Evolutionary conservation across 2,888 invertebrate species (phyloP), one percentile per base, ranked within the genome.

Genomic region (Tortrix viridana): DNA sequence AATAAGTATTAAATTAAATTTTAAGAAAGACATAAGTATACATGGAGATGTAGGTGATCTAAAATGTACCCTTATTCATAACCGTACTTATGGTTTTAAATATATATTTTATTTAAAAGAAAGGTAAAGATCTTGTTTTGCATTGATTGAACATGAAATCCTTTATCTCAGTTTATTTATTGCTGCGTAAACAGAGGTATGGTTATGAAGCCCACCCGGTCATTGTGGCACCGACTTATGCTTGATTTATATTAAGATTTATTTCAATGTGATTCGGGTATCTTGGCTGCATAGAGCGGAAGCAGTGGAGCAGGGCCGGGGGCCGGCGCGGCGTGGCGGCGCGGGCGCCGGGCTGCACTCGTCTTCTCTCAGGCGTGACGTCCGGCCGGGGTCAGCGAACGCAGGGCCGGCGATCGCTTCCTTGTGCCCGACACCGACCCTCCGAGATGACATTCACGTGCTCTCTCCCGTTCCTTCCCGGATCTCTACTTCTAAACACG

Each of bases 361-460:
- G 85, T 82, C 85, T 88, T 83, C 86, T 83, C 81, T 89, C 82
- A 86, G 85, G 82, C 90, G 87, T 89, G 86, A 86, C 86, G 86
- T 84, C 76, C 74, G 88, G 84, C 83, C 84, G 89, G 86, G 89
- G 89, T 90, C 90, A 86, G 81, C 84, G 90, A 83, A 85, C 90
- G 86, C 82, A 84, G 84, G 84, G 84, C 85, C 79, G 74, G 67
- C 76, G 82, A 80, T 82, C 81, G 71, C 88, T 88, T 87, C 88
- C 88, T 74, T 87, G 76, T 82, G 77, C 77, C 82, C 83, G 82
- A 83, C 82, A 83, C 77, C 86, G 84, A 85, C 87, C 88, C 87
- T 86, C 77, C 74, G 70, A 84, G 83, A 86, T 86, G 83, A 86
- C 85, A 85, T 83, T 86, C 82, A 81, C 80, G 80, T 81, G 79